Conservation (phyloP, 92 coral and sea anemone species). For the Chrysogorgia sp. region DNA sequence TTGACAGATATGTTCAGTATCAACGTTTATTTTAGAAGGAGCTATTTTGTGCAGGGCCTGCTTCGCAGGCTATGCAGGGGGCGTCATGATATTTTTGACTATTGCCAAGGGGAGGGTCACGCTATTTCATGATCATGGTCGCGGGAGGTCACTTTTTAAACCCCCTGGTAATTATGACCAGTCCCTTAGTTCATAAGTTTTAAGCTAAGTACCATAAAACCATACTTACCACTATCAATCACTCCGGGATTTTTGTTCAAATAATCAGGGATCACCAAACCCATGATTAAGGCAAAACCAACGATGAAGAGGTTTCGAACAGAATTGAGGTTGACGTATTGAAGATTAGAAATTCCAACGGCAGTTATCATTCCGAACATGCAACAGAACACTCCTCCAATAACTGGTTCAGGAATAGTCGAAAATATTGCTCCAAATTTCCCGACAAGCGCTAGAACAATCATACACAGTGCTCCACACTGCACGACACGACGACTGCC, state of each 20-base stretch:
- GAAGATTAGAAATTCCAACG: slow-evolving; percentile 80
- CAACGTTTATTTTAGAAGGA: too few relatives aligned
- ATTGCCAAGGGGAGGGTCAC: too few relatives aligned
- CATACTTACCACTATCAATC: slow-evolving; percentile 71
- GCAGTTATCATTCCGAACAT: slow-evolving; percentile 82
- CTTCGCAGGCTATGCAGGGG: too few relatives aligned
- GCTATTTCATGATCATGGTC: too few relatives aligned
- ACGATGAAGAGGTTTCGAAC: slow-evolving; percentile 79
- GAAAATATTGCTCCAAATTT: slow-evolving; percentile 31
- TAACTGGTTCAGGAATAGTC: slow-evolving; percentile 71
- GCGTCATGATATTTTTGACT: too few relatives aligned
- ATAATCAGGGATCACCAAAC: slow-evolving; percentile 75
- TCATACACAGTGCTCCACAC: slow-evolving; percentile 46
- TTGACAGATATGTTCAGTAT: too few relatives aligned
- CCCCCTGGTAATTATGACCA: too few relatives aligned
- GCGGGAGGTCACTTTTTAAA: too few relatives aligned
- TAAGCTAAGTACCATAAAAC: too few relatives aligned
- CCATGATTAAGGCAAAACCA: slow-evolving; percentile 70
- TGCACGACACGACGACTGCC: slow-evolving; percentile 58
- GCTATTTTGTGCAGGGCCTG: too few relatives aligned
- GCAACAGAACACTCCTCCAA: slow-evolving; percentile 82
- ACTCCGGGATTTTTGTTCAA: slow-evolving; percentile 64
- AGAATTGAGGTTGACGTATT: slow-evolving; percentile 76
- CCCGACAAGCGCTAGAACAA: slow-evolving; percentile 30
- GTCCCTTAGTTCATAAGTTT: too few relatives aligned